Evolutionary conservation across 1,140 invertebrate species (phyloP).

Genomic region (Phymastichus coffea): DNA sequence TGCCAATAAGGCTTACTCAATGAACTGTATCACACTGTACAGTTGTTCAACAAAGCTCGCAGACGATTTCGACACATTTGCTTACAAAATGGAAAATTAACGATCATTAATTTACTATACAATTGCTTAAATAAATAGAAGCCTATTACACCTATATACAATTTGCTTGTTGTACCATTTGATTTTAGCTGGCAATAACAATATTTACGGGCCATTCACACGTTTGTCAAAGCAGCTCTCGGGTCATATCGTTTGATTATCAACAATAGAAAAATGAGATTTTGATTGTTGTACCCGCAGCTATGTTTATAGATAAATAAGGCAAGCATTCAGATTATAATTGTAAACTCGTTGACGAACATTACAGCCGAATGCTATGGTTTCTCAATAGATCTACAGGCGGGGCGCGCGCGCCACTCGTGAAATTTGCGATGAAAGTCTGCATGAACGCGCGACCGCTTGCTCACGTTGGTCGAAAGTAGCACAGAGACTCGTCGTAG

Average conservation of each 20-base stretch:
- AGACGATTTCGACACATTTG: conserved; percentile 20
- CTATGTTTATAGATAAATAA: background rate
- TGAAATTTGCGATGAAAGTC: no score
- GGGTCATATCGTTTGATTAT: conserved; percentile 8
- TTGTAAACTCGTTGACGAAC: background rate
- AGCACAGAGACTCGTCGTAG: no score
- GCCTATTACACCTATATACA: conserved; percentile 43
- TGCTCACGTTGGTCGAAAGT: no score
- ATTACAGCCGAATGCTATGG: no score
- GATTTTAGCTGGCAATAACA: conserved; percentile 10
- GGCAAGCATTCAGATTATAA: background rate
- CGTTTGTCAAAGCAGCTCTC: conserved; percentile 11
- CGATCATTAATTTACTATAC: conserved; percentile 23
- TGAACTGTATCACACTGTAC: conserved; percentile 38
- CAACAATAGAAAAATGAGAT: conserved; percentile 3
- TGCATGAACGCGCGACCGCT: no score
- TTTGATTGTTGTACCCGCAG: background rate
- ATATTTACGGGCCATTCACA: background rate
- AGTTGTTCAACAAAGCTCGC: conserved; percentile 22
- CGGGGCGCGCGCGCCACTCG: no score
- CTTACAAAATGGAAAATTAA: conserved; percentile 9
- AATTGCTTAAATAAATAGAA: conserved; percentile 47
- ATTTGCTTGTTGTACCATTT: conserved; percentile 10
- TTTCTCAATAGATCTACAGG: no score
- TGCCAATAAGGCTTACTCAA: conserved; percentile 34